phyloP scores from a whole-genome alignment of 64 coral and sea anemone genomes.

The Actinia equina region DNA sequence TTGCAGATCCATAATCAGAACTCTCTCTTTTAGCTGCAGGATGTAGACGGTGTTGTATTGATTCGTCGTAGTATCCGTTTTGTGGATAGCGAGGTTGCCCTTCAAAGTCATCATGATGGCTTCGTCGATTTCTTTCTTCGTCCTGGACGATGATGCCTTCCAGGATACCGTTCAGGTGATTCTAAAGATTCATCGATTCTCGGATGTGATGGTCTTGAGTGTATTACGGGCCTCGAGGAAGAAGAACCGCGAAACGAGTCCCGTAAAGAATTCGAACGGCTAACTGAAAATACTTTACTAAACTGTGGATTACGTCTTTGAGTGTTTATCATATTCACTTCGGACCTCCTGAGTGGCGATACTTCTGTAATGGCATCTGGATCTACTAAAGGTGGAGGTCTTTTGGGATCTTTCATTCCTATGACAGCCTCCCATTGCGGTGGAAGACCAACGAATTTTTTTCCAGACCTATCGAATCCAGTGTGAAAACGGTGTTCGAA shows the following conservation, averaged over 20 bases:
- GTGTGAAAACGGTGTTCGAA: constrained; percentile 96
- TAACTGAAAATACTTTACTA: constrained; percentile 64
- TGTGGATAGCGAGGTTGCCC: neutral
- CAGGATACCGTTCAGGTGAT: neutral
- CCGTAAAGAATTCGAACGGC: constrained; percentile 82
- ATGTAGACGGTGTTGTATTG: constrained; percentile 13
- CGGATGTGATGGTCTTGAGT: neutral
- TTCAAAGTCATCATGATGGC: neutral
- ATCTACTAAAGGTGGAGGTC: constrained; percentile 80
- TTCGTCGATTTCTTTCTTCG: neutral
- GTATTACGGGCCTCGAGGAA: constrained; percentile 31
- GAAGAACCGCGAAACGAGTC: constrained; percentile 64
- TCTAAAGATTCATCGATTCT: constrained; percentile 17
- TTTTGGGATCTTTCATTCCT: constrained; percentile 45
- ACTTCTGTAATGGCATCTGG: constrained; percentile 90
- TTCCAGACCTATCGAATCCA: constrained; percentile 55
- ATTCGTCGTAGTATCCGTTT: constrained; percentile 25
- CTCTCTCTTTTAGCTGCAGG: constrained; percentile 63
- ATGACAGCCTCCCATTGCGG: constrained; percentile 88
- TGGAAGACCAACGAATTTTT: constrained; percentile 68
- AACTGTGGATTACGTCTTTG: constrained; percentile 33
- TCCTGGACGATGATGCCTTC: neutral
- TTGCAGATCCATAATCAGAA: constrained; percentile 93
- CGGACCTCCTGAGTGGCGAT: constrained; percentile 76
- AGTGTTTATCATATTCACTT: constrained; percentile 57